Conservation (phyloP, 2,888 invertebrate species). For the Dicycla oo region DNA sequence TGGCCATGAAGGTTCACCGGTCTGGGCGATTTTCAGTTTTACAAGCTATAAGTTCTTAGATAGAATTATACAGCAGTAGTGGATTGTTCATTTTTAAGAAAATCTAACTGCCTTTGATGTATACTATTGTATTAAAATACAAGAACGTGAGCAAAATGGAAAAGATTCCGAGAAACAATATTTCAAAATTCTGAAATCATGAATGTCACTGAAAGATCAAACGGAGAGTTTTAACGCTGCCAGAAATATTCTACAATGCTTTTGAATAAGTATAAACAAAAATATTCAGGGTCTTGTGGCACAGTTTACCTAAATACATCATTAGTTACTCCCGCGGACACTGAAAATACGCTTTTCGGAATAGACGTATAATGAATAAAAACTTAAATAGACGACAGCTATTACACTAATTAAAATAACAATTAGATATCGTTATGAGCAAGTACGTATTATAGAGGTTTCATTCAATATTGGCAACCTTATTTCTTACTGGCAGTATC, state of each 20-base stretch:
- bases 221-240: constrained; percentile 11
- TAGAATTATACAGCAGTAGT: neutral
- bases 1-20: neutral
- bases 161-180: constrained; percentile 17
- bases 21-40: neutral
- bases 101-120: neutral
- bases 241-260: constrained; percentile 20
- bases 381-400: constrained; percentile 4
- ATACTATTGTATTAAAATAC: neutral
- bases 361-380: constrained; percentile 3
- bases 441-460: too few relatives aligned
- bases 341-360: neutral
- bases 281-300: constrained; percentile 18
- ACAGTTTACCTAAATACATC: constrained; percentile 36
- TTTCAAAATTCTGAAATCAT: neutral
- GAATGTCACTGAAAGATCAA: constrained; percentile 16
- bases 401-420: neutral
- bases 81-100: neutral
- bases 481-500: too few relatives aligned
- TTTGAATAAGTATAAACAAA: constrained; percentile 1
- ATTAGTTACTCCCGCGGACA: constrained; percentile 8
- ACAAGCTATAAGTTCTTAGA: neutral
- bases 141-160: neutral
- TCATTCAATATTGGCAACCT: too few relatives aligned
- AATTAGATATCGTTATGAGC: neutral